Base-by-base conservation (phyloP, 2,797 vertebrate genomes). In the Hozukius guyotensis region DNA sequence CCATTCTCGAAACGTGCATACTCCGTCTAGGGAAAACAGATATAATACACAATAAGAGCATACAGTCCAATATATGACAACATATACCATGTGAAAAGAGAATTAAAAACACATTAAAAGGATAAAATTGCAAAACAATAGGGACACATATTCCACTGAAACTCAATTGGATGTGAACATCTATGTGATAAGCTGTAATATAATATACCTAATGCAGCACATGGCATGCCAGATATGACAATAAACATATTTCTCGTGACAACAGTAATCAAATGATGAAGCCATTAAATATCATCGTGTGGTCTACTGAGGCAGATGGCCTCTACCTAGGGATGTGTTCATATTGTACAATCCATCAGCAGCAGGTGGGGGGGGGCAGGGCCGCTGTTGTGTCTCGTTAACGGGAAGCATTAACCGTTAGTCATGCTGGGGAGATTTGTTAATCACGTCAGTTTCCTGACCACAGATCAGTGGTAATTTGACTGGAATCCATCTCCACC, bases 1-100 rank as follows among this genome's bases (percentile, higher is more conserved):
- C 98, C 97, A 0, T 96, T 97, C 88, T 99, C 98, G 6, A 97
- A 98, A 80, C 95, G 96, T 0, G 97, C 97, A 0, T 98, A 98
- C 92, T 99, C 98, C 20, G 98, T 99, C 98, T 99, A 90, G 7
- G 74, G 18, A 66, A 52, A 72, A 59, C 38, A 76, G 81, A 86
- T 36, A 77, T 3, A 64, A 72, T 3, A 12, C 12, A 59, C n/a
- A 5, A 52, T 73, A 11, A 72, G 64, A 34, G 6, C 68, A 32
- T 27, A n/a, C 34, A 24, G 27, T 75, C 14, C 10, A 71, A 68
- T 60, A 72, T 77, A 59, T 62, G 64, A 71, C 13, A 78, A 32
- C 31, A 84, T 70, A 72, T 14, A 77, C 3, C 31, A 68, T 8
- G 25, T 34, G 49, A 18, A 53, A 65, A 72, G 42, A 84, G 16